Evolutionary conservation across 2,797 vertebrate species (phyloP).

Genomic region (Remorina albescens): DNA sequence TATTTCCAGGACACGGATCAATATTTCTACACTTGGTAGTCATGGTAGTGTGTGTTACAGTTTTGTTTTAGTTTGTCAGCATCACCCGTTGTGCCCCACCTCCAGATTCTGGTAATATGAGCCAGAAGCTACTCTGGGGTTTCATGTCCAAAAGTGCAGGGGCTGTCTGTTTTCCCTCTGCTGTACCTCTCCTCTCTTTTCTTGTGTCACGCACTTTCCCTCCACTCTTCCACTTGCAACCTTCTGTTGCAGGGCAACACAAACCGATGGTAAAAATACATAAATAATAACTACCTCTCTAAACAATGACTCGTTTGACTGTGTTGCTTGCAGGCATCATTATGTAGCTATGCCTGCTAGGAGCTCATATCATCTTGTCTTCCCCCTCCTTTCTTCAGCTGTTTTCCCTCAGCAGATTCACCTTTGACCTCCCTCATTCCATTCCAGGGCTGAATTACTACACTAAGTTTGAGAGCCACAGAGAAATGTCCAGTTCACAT

Average conservation of each 20-base stretch:
- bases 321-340: constrained; percentile 14
- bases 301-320: constrained; percentile 29
- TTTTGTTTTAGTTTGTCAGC: constrained; percentile 70
- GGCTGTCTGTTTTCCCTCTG: constrained; percentile 85
- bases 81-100: constrained; percentile 75
- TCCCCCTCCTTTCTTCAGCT: constrained; percentile 59
- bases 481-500: constrained; percentile 50
- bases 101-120: constrained; percentile 85
- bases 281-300: constrained; percentile 33
- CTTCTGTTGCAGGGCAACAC: constrained; percentile 52
- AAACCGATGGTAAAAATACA: constrained; percentile 43
- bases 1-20: constrained; percentile 7
- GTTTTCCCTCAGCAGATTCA: constrained; percentile 74
- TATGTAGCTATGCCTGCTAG: constrained; percentile 9
- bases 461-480: constrained; percentile 53
- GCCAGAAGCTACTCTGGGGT: constrained; percentile 80
- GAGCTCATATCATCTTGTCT: constrained; percentile 45
- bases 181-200: constrained; percentile 70
- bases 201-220: constrained; percentile 66
- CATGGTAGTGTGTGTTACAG: constrained; percentile 52
- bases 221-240: constrained; percentile 41
- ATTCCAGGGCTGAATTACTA: constrained; percentile 77
- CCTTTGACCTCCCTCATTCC: constrained; percentile 81
- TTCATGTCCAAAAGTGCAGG: constrained; percentile 81
- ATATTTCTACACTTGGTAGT: constrained; percentile 39